Evolutionary conservation across 2,113 vertebrate species (phyloP), one percentile per base, ranked within the genome.

Genomic region (Nematolebias whitei): DNA sequence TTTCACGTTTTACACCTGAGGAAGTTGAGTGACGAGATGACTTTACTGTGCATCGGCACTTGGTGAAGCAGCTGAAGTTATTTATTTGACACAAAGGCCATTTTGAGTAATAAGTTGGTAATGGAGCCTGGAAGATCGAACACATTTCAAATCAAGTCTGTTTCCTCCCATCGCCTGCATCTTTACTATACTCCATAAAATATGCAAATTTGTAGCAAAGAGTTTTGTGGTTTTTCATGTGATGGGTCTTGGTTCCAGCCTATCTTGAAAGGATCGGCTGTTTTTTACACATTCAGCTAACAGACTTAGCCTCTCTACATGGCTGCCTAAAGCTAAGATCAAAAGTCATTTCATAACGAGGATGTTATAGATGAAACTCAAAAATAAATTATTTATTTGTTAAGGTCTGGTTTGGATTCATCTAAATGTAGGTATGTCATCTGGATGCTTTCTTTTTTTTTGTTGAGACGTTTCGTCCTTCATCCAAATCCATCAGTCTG

Each of bases 21-120:
- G 38, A 43, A 51, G 44, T 39, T 68, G 22, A 11, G 24, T 35
- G 45, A 45, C 54, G 35, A 26, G 45, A 69, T n/a, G 16, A 68
- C 38, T 2, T 55, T 39, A 62, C 51, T 63, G 64, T 64, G 58
- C 43, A n/a, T n/a, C n/a, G n/a, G n/a, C n/a, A n/a, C n/a, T n/a
- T n/a, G n/a, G 7, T 49, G 61, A 52, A 38, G 29, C 29, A 41
- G 49, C 22, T 32, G 11, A 10, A 7, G 19, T 45, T 11, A n/a
- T 15, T 20, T 2, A 18, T 12, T 32, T 51, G 50, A 12, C 39
- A 11, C 51, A 20, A 10, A n/a, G n/a, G n/a, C n/a, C n/a, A n/a
- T n/a, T n/a, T n/a, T n/a, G n/a, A n/a, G n/a, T n/a, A n/a, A n/a
- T n/a, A n/a, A 63, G 53, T 12, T 44, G 40, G 49, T 64, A 63